Evolutionary conservation across 2,888 invertebrate species (phyloP).

Genomic region (Leptinotarsa peninsularis): DNA sequence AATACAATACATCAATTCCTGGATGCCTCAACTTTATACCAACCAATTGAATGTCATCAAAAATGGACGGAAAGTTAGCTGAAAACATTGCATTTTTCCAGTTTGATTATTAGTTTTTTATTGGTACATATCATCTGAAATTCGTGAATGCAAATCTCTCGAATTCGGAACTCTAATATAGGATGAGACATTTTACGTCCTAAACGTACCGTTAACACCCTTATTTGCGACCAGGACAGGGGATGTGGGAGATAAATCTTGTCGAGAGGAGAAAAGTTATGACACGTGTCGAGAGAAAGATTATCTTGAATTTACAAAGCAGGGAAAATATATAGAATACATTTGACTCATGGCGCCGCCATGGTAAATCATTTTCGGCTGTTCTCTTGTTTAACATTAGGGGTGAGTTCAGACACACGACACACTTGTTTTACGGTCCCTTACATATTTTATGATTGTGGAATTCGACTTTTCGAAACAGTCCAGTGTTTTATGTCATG

Average conservation of each 20-base stretch:
- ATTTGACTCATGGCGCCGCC: slow-evolving; percentile 11
- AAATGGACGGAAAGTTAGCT: too few relatives aligned
- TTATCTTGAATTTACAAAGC: slow-evolving; percentile 40
- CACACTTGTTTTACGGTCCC: too few relatives aligned
- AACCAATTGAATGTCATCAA: too few relatives aligned
- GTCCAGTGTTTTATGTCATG: too few relatives aligned
- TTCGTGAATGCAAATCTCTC: too few relatives aligned
- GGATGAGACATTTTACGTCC: slow-evolving; percentile 33
- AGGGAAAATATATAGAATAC: slow-evolving; percentile 33
- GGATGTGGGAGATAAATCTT: slow-evolving; percentile 30
- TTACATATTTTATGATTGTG: not conserved
- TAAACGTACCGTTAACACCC: slow-evolving; percentile 36
- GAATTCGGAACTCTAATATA: slow-evolving; percentile 26
- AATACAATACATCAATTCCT: too few relatives aligned
- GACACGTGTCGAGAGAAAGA: slow-evolving; percentile 34
- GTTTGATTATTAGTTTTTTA: too few relatives aligned
- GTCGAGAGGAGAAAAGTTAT: slow-evolving; percentile 38
- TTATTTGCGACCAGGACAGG: slow-evolving; percentile 7
- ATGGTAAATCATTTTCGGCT: slow-evolving; percentile 9
- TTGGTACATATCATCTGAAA: too few relatives aligned
- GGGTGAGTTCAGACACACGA: not conserved
- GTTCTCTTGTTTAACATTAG: not conserved
- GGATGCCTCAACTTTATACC: too few relatives aligned
- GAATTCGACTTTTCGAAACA: not conserved
- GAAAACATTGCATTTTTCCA: too few relatives aligned